Conservation (phyloP, 2,888 invertebrate species). For the Tyria jacobaeae region DNA sequence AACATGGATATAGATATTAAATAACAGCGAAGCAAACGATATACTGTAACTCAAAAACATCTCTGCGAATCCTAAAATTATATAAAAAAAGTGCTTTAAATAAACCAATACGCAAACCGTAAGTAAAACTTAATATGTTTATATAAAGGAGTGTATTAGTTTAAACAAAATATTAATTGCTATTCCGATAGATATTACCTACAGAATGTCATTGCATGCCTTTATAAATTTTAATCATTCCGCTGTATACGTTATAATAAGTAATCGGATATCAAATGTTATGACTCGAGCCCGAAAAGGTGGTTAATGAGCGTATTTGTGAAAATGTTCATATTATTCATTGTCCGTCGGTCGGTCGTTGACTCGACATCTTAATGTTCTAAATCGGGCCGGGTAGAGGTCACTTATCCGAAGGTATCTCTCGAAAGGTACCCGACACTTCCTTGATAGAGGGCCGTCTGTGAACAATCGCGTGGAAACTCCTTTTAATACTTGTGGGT, state of each 20-base stretch:
- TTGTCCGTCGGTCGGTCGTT: constrained; percentile 63
- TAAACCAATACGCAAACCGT: too few species aligned
- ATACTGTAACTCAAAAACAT: too few species aligned
- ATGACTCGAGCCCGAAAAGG: constrained; percentile 68
- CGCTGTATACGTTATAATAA: constrained; percentile 55
- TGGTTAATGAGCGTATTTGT: constrained; percentile 71
- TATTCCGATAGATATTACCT: background rate
- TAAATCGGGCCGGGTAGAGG: constrained; percentile 55
- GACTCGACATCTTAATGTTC: constrained; percentile 61
- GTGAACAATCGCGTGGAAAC: constrained; percentile 57
- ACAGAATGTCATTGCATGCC: background rate
- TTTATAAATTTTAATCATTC: constrained; percentile 46
- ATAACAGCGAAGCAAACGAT: background rate
- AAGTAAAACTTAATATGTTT: too few species aligned
- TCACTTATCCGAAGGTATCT: constrained; percentile 39
- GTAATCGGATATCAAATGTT: constrained; percentile 59
- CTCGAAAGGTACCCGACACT: constrained; percentile 40
- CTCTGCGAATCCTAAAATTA: too few species aligned
- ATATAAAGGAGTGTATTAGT: background rate
- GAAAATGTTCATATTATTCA: constrained; percentile 69
- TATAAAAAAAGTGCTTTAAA: too few species aligned
- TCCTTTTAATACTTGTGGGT: constrained; percentile 50
- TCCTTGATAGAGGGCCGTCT: constrained; percentile 31
- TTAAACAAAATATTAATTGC: background rate
- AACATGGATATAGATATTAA: too few species aligned